Conservation (phyloP, 1,140 invertebrate species). For the Panonychus citri region DNA sequence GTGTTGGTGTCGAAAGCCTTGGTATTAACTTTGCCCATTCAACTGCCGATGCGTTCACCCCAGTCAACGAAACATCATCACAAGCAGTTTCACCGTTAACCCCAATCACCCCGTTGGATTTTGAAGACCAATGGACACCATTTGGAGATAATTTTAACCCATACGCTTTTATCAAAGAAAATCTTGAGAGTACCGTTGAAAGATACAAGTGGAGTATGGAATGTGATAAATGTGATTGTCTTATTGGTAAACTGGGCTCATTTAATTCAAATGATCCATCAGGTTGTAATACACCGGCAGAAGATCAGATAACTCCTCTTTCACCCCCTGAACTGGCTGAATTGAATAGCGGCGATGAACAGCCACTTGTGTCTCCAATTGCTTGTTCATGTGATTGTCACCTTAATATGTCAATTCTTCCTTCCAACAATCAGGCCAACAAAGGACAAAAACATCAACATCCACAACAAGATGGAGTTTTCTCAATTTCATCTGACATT, state of each 20-base stretch:
- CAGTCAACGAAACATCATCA: conserved; percentile 1
- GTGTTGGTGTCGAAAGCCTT: too few species aligned
- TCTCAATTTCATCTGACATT: conserved; percentile 2
- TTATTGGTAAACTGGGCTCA: not conserved
- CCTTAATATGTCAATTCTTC: conserved; percentile 1
- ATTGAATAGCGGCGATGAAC: not conserved
- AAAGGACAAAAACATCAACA: not conserved
- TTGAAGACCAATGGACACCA: conserved; percentile 4
- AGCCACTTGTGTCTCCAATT: not conserved
- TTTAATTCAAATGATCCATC: conserved; percentile 2
- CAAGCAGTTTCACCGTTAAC: conserved; percentile 6
- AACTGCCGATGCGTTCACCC: conserved; percentile 3
- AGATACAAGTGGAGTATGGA: not conserved
- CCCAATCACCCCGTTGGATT: conserved; percentile 11
- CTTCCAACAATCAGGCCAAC: not conserved
- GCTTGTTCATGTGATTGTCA: conserved; percentile 11
- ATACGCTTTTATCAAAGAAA: not conserved
- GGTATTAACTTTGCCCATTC: not conserved
- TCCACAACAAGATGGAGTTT: not conserved
- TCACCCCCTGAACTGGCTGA: not conserved
- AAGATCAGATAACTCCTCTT: not conserved
- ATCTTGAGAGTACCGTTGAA: not conserved
- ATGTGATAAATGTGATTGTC: not conserved
- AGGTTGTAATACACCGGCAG: not conserved
- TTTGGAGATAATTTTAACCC: conserved; percentile 1